Evolutionary conservation across 1,140 invertebrate species (phyloP).

Genomic region (Caerostris darwini): DNA sequence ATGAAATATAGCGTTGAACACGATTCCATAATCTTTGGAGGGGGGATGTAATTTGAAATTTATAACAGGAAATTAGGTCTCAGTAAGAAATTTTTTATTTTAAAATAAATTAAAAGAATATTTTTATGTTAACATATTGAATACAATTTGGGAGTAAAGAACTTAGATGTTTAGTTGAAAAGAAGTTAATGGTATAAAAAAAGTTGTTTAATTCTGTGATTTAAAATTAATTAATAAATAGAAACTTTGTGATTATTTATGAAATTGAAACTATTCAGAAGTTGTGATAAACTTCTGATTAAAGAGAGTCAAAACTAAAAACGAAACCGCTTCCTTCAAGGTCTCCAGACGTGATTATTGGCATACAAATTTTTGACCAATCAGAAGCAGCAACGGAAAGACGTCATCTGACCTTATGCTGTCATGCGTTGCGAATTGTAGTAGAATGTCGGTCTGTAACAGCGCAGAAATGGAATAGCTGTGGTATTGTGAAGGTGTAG

Average conservation of each 20-base stretch:
- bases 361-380: slow-evolving; percentile 64
- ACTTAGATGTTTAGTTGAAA: no score
- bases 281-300: not conserved
- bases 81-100: no score
- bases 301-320: not conserved
- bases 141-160: no score
- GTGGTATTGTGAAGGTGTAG: slow-evolving; percentile 44
- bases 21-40: no score
- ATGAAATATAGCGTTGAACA: no score
- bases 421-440: slow-evolving; percentile 69
- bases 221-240: no score
- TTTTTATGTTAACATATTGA: no score
- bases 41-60: no score
- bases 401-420: slow-evolving; percentile 74
- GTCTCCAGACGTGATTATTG: slow-evolving; percentile 52
- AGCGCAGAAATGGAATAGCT: slow-evolving; percentile 45
- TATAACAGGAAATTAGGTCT: no score
- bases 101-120: no score
- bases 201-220: no score
- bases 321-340: slow-evolving; percentile 61
- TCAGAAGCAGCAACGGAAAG: not conserved
- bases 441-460: slow-evolving; percentile 54
- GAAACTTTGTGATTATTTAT: not conserved
- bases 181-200: no score
- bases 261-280: not conserved